Evolutionary conservation across 2,888 invertebrate genomes (phyloP).

Genomic region (Eretmocerus hayati): DNA sequence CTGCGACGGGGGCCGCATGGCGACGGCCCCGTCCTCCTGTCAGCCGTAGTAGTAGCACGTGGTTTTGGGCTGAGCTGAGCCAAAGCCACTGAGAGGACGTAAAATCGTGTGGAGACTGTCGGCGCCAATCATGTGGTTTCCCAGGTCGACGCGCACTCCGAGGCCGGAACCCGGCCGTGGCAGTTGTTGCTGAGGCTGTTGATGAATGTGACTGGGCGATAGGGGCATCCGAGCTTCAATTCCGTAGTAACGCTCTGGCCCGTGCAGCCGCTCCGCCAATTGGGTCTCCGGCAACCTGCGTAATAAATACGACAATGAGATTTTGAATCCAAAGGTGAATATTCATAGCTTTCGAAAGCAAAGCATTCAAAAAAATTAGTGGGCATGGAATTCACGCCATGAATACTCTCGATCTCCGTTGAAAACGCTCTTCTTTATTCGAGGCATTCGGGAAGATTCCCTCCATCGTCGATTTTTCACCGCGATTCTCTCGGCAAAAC

Average conservation of each 20-base stretch:
- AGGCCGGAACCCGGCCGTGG: slow-evolving; percentile 4
- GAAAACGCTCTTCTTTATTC: too few species aligned
- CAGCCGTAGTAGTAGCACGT: slow-evolving; percentile 66
- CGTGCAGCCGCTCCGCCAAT: slow-evolving; percentile 40
- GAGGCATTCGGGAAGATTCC: too few species aligned
- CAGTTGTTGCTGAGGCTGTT: slow-evolving; percentile 17
- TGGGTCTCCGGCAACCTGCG: slow-evolving; percentile 42
- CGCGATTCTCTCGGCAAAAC: too few species aligned
- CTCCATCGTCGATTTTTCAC: too few species aligned
- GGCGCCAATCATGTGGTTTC: slow-evolving; percentile 45
- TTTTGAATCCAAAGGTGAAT: too few species aligned
- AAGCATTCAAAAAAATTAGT: too few species aligned
- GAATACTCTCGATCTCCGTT: too few species aligned
- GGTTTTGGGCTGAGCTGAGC: slow-evolving; percentile 23
- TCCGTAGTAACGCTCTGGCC: slow-evolving; percentile 41
- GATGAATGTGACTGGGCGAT: slow-evolving; percentile 31
- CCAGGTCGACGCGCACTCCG: slow-evolving; percentile 42
- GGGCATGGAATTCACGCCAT: too few species aligned
- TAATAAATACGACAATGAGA: background rate
- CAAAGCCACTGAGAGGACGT: background rate
- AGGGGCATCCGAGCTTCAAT: slow-evolving; percentile 39
- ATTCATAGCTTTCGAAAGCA: too few species aligned
- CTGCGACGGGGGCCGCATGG: slow-evolving; percentile 18
- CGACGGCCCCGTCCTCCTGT: slow-evolving; percentile 54
- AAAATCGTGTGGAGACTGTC: slow-evolving; percentile 42